phyloP scores from a whole-genome alignment of 2,797 vertebrate genomes.

The Zalophus californianus region DNA sequence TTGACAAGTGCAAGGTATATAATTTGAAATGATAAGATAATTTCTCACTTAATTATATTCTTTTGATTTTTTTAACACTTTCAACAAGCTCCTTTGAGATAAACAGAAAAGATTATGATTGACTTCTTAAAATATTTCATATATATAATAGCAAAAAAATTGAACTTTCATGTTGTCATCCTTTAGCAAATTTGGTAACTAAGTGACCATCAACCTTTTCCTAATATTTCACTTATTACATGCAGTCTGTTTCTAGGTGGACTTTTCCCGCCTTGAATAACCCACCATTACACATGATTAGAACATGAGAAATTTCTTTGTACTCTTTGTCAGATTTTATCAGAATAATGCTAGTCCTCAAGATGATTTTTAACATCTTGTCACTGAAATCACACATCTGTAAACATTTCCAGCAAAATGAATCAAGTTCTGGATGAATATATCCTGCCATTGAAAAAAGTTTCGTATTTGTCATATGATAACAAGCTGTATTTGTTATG shows the following conservation, averaged over 20 bases:
- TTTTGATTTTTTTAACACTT: conserved; percentile 31
- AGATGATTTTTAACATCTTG: background rate
- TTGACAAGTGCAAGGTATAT: background rate
- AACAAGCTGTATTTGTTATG: background rate
- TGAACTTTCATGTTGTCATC: background rate
- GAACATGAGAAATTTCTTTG: background rate
- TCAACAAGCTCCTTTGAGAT: conserved; percentile 17
- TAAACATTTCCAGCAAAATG: background rate
- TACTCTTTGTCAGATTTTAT: background rate
- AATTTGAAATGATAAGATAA: background rate
- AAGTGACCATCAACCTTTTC: background rate
- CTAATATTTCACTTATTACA: background rate
- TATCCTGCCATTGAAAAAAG: background rate
- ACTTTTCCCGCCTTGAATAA: background rate
- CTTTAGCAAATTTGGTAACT: background rate
- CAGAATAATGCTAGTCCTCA: background rate
- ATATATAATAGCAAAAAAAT: background rate
- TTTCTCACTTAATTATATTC: conserved; percentile 28
- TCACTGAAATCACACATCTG: background rate
- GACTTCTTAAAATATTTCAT: background rate
- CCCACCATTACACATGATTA: background rate
- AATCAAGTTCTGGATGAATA: background rate
- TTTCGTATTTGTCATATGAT: background rate
- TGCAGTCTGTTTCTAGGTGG: background rate
- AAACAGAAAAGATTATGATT: background rate